A percentile compares a stretch with the other conserved stretches of the same genome.
Conservation (phyloP, 2,888 invertebrate species). For the Agonopterix alstromeriana region DNA sequence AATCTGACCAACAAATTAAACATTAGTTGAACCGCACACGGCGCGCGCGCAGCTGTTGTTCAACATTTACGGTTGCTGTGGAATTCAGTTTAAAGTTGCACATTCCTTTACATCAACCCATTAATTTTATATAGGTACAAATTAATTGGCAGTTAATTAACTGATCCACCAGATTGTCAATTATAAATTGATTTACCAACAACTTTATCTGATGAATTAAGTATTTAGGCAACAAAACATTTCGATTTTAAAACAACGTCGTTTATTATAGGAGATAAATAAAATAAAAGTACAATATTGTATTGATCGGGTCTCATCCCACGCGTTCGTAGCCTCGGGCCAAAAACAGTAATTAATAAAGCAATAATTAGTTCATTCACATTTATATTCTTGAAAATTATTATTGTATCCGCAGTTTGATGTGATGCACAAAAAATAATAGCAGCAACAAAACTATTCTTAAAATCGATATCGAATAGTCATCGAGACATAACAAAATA, state of each 20-base stretch:
- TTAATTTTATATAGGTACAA: too few relatives aligned
- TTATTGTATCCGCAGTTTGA: constrained; percentile 10
- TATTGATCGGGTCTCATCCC: too few relatives aligned
- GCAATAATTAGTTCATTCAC: constrained; percentile 4
- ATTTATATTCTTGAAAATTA: background rate
- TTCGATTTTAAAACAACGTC: too few relatives aligned
- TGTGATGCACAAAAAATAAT: constrained; percentile 24
- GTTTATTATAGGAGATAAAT: too few relatives aligned
- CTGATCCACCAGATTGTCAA: too few relatives aligned
- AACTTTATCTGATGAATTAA: too few relatives aligned
- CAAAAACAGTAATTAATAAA: constrained; percentile 2
- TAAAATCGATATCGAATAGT: constrained; percentile 47
- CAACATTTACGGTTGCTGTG: constrained; percentile 18
- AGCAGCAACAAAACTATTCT: constrained; percentile 22
- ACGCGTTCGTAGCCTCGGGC: too few relatives aligned
- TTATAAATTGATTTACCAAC: too few relatives aligned
- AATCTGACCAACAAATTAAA: constrained; percentile 48
- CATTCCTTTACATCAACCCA: too few relatives aligned
- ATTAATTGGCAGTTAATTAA: too few relatives aligned
- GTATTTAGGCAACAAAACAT: too few relatives aligned
- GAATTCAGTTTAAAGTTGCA: background rate
- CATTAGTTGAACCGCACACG: constrained; percentile 50
- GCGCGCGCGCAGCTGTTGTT: constrained; percentile 11
- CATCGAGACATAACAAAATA: constrained; percentile 58
- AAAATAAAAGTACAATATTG: too few relatives aligned